Conservation (phyloP, 1,140 invertebrate genomes). For the Tenebrio molitor region DNA sequence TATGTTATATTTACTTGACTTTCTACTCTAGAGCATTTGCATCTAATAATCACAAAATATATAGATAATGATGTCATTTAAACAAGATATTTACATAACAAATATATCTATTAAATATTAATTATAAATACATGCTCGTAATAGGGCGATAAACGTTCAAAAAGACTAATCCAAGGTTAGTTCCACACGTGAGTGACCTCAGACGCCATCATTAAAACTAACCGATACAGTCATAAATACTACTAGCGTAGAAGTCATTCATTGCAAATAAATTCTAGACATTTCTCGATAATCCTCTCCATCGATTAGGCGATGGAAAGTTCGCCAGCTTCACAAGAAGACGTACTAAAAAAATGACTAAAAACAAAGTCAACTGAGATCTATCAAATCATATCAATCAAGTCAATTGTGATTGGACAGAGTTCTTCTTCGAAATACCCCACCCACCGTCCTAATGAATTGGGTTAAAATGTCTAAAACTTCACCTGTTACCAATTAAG, state of each 20-base stretch:
- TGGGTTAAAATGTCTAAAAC: constrained; percentile 35
- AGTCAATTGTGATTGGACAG: background rate
- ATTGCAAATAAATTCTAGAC: constrained; percentile 54
- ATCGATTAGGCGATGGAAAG: constrained; percentile 9
- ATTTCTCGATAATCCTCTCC: constrained; percentile 45
- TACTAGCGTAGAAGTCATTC: constrained; percentile 59
- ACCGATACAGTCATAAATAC: constrained; percentile 48
- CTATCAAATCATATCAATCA: too few species aligned
- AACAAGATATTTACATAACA: constrained; percentile 54
- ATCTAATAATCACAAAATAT: constrained; percentile 52
- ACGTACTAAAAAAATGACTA: constrained; percentile 24
- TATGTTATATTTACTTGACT: constrained; percentile 57
- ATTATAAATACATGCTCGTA: constrained; percentile 45
- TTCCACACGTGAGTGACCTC: too few species aligned
- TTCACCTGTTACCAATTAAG: constrained; percentile 20
- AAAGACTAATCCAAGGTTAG: constrained; percentile 5
- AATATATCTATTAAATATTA: constrained; percentile 38
- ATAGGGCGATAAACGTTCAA: constrained; percentile 18
- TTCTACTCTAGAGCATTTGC: constrained; percentile 58
- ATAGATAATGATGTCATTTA: constrained; percentile 46
- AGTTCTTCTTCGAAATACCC: background rate
- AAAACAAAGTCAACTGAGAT: constrained; percentile 2
- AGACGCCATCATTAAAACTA: constrained; percentile 21
- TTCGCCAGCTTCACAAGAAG: constrained; percentile 17
- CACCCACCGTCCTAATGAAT: background rate